Conservation (phyloP, 2,888 invertebrate genomes). For the Anaspis maculata region DNA sequence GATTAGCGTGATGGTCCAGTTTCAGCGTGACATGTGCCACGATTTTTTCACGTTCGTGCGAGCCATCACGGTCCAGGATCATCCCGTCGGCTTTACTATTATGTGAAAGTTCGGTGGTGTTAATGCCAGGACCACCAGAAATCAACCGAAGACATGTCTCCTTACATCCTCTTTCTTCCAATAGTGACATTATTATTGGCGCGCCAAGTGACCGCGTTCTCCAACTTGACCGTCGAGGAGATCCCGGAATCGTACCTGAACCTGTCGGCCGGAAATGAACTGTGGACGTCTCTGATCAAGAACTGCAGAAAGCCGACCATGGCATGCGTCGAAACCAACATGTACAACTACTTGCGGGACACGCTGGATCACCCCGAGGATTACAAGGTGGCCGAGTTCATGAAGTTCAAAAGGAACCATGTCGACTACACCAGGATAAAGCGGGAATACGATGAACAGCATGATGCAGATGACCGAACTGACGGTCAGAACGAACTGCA, state of each 20-base stretch:
- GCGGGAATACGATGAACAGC: conserved; percentile 1
- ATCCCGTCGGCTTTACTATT: conserved; percentile 11
- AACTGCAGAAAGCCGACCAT: conserved; percentile 61
- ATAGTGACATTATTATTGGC: conserved; percentile 12
- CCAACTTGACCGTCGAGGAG: conserved; percentile 31
- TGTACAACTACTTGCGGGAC: conserved; percentile 63
- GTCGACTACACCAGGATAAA: conserved; percentile 23
- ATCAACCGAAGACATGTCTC: conserved; percentile 15
- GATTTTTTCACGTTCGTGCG: too few relatives aligned
- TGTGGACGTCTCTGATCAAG: conserved; percentile 66
- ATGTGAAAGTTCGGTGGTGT: conserved; percentile 23
- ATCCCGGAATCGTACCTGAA: conserved; percentile 31
- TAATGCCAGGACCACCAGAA: conserved; percentile 5
- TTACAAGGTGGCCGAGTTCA: conserved; percentile 47
- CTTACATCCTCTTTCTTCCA: conserved; percentile 12
- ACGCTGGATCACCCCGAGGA: conserved; percentile 47
- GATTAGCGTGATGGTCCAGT: conserved; percentile 33
- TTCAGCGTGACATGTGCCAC: conserved; percentile 21
- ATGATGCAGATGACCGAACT: neutral
- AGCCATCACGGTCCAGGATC: too few relatives aligned
- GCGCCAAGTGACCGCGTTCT: conserved; percentile 17
- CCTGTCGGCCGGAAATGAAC: conserved; percentile 47
- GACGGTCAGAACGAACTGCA: neutral
- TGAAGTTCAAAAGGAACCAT: conserved; percentile 38
- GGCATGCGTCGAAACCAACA: conserved; percentile 69